A percentile compares a stretch with the other conserved stretches of the same genome.
Evolutionary conservation across 2,888 invertebrate genomes (phyloP).

Genomic region (Chorisops tibialis): DNA sequence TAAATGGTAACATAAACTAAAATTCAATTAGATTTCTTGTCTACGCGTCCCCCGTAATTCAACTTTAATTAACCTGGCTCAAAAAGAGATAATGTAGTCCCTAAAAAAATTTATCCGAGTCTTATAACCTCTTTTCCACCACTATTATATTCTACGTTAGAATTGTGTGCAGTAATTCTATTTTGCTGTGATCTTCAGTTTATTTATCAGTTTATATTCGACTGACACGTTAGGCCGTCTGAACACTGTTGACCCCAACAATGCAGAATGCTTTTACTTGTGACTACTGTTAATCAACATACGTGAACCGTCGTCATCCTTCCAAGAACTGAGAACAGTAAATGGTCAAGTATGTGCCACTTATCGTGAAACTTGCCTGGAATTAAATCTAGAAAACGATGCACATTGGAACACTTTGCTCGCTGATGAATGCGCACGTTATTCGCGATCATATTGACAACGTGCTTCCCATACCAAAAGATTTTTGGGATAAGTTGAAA

Average conservation of each 20-base stretch:
- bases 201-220: slow-evolving; percentile 30
- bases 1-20: too few species aligned
- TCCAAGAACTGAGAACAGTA: slow-evolving; percentile 41
- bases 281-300: neutral
- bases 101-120: too few species aligned
- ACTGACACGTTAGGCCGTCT: slow-evolving; percentile 23
- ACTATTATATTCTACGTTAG: too few species aligned
- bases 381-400: slow-evolving; percentile 37
- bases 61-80: too few species aligned
- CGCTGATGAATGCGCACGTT: slow-evolving; percentile 35
- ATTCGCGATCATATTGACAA: slow-evolving; percentile 29
- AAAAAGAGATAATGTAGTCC: too few species aligned
- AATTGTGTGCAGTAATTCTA: too few species aligned
- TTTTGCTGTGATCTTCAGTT: too few species aligned
- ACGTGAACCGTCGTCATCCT: slow-evolving; percentile 39
- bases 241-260: too few species aligned
- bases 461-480: slow-evolving; percentile 31
- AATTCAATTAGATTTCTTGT: too few species aligned
- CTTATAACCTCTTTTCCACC: too few species aligned
- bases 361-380: slow-evolving; percentile 40
- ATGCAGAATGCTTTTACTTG: too few species aligned
- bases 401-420: slow-evolving; percentile 35
- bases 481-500: slow-evolving; percentile 31
- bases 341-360: slow-evolving; percentile 39
- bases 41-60: too few species aligned